Evolutionary conservation across 2,888 invertebrate species (phyloP), one percentile per base, ranked within the genome.

Genomic region (Tenthredo livida): DNA sequence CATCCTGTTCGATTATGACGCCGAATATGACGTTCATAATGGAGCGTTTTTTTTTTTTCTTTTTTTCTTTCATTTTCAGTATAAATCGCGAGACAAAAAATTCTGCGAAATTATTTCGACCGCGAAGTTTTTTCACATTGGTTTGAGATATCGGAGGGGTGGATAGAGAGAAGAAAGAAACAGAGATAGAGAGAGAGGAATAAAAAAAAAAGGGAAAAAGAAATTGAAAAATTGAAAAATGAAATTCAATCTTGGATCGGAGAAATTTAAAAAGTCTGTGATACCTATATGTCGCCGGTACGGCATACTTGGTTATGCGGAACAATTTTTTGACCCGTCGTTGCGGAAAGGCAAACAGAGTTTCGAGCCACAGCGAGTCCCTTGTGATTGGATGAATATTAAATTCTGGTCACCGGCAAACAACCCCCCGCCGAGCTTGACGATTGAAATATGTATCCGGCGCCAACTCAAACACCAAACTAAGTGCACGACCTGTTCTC

Each of bases 371-470:
- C 86, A 67, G 75, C 86, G 84, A 84, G 86, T 86, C 85, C 88
- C 84, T 86, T 89, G 89, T 92, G 92, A 92, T 92, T 92, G 92
- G 90, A 91, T 92, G 92, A 92, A 92, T 92, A 92, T 92, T 91
- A 91, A 92, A 92, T 92, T 92, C 89, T 91, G 92, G 92, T 92
- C 91, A 92, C 92, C 89, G 86, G 91, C 91, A 92, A 92, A 92
- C 92, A 92, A 90, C 88, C 88, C 85, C 82, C 85, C 61, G 58
- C 85, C 54, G 86, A 85, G 87, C 88, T 91, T 78, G 85, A 85
- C 78, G 92, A 92, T 92, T 92, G 92, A 92, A 92, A 92, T 92
- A 92, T 92, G 92, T 92, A 92, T 91, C 91, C 91, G 89, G 88
- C 87, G 88, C 86, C 86, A 92, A 92, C 90, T 92, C 90, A 92